Evolutionary conservation across 2,888 invertebrate genomes (phyloP).

Genomic region (Sphaerophoria taeniata): DNA sequence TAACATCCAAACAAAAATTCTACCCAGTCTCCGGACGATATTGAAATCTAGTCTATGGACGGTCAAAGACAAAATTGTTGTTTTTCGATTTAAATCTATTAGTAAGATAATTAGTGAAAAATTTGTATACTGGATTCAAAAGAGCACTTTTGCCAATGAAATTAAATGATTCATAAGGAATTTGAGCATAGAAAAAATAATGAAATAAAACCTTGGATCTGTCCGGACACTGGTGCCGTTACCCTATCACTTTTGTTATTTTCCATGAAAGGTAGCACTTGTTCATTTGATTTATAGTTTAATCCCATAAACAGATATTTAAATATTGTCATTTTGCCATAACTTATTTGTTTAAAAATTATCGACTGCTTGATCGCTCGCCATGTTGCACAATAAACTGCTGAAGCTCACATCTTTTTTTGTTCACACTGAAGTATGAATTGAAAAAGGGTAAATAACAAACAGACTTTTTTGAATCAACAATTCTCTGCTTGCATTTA

Average conservation of each 20-base stretch:
- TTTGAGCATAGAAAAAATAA: no score
- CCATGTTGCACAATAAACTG: constrained; percentile 28
- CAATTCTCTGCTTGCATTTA: constrained; percentile 4
- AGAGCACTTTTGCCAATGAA: no score
- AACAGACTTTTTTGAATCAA: constrained; percentile 40
- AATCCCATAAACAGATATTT: constrained; percentile 23
- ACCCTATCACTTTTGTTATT: neutral
- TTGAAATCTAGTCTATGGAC: no score
- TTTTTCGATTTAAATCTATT: no score
- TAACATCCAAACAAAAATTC: no score
- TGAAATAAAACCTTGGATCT: no score
- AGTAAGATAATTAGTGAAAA: no score
- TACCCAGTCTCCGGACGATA: no score
- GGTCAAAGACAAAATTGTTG: no score
- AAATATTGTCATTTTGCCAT: constrained; percentile 21
- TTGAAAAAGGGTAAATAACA: constrained; percentile 23
- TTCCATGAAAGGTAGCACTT: constrained; percentile 10
- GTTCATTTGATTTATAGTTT: constrained; percentile 20
- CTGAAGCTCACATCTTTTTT: neutral
- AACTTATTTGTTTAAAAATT: constrained; percentile 36
- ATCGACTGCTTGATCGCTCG: neutral
- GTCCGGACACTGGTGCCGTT: no score
- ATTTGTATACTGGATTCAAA: no score
- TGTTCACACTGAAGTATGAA: neutral
- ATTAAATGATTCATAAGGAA: no score